phyloP scores from a whole-genome alignment of 2,797 vertebrate genomes.

The Anabacerthia variegaticeps region DNA sequence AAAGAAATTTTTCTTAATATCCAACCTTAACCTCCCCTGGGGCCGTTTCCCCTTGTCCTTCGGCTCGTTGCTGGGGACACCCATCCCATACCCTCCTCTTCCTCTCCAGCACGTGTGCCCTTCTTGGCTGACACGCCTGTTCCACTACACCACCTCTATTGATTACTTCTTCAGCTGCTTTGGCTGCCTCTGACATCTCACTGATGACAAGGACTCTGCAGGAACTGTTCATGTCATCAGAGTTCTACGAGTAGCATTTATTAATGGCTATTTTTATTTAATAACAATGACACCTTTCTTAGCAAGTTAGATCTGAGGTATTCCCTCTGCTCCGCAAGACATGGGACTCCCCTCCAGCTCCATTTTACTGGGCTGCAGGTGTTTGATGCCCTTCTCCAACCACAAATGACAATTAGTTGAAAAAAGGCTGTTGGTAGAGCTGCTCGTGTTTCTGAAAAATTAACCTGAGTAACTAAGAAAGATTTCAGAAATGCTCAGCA shows the following conservation, averaged over 20 bases:
- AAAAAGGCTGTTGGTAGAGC: background rate
- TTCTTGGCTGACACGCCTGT: background rate
- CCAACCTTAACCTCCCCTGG: background rate
- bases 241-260: background rate
- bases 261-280: background rate
- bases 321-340: fast-evolving
- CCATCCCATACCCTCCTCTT: background rate
- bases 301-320: background rate
- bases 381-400: background rate
- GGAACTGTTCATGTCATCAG: background rate
- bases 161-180: background rate
- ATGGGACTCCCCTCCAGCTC: background rate
- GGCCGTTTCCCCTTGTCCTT: background rate
- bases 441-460: background rate
- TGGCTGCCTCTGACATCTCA: background rate
- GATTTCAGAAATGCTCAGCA: background rate
- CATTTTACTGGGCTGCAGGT: background rate
- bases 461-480: background rate
- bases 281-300: fast-evolving
- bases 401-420: background rate
- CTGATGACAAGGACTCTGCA: background rate
- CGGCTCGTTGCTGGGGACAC: background rate
- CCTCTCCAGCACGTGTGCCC: background rate
- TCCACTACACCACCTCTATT: fast-evolving
- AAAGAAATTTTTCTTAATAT: background rate